Percentiles rank a stretch among this genome's conserved stretches.
Evolutionary conservation across 2,797 vertebrate genomes (phyloP).

Genomic region (Melanotaenia trifasciata): DNA sequence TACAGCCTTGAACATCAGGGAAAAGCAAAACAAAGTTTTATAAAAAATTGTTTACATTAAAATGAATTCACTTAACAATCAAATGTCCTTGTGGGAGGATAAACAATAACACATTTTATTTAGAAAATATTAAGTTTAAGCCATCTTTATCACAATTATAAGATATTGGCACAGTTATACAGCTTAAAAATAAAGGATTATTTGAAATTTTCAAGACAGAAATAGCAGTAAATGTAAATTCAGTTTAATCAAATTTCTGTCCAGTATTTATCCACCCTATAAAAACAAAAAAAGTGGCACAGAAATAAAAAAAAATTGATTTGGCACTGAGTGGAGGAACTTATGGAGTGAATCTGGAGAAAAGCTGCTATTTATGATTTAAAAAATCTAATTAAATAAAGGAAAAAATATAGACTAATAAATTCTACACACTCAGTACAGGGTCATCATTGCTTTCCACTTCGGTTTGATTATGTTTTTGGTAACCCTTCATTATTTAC

Average conservation of each 20-base stretch:
- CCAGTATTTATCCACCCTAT: slow-evolving; percentile 38
- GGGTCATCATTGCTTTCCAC: slow-evolving; percentile 9
- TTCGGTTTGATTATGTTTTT: slow-evolving; percentile 29
- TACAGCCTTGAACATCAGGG: slow-evolving; percentile 86
- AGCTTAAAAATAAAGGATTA: slow-evolving; percentile 1
- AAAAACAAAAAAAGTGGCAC: slow-evolving; percentile 18
- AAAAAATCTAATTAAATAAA: slow-evolving; percentile 24
- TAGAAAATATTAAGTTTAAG: slow-evolving; percentile 21
- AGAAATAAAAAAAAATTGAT: slow-evolving; percentile 28
- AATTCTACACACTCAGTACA: slow-evolving; percentile 13
- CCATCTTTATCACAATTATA: slow-evolving; percentile 24
- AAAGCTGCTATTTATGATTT: slow-evolving; percentile 11
- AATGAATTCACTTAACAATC: slow-evolving; percentile 65
- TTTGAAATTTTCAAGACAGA: not conserved
- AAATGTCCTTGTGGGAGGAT: slow-evolving; percentile 74
- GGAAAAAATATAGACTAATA: slow-evolving; percentile 15
- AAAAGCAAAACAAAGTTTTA: slow-evolving; percentile 68
- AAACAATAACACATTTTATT: slow-evolving; percentile 37
- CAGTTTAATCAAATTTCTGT: slow-evolving; percentile 15
- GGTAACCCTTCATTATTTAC: slow-evolving; percentile 26
- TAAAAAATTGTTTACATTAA: slow-evolving; percentile 74
- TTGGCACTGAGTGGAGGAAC: slow-evolving; percentile 58
- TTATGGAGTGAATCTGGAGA: slow-evolving; percentile 18
- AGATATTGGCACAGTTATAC: slow-evolving; percentile 23
- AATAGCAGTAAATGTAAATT: not conserved